Base-by-base conservation (phyloP, 2,888 invertebrate species). In the Neoaliturus tenellus region DNA sequence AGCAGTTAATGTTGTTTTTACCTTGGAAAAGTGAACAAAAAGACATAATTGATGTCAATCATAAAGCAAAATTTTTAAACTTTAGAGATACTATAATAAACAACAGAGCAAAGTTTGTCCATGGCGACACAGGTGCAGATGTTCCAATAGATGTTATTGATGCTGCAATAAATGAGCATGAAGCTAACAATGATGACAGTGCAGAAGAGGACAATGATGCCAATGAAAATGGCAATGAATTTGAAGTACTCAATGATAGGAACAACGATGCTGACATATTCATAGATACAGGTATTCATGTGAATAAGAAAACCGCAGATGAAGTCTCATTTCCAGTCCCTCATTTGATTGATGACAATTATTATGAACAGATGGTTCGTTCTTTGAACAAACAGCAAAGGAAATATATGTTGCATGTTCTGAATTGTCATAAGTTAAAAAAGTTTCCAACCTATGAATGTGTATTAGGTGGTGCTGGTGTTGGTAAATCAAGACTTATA, bases 21-120 rank as follows among this genome's bases (percentile, higher is more conserved):
- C 88, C 87, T 2, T 88, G 87, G 87, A 51, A 85, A 10, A 67
- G 87, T 80, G 88, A 88, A 85, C 33, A 78, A 71, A 33, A 35
- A 10, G 87, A 86, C 48, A 67, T 87, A 39, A 12, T 85, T 20
- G 20, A 5, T 41, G 82, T 85, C 14, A 67, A 87, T 75, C 33
- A 35, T 35, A 71, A 85, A 73, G 31, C 44, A 23, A 80, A 81
- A 20, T 75, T 78, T 44, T 8, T 41, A 20, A 10, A 75, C 8
- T n/a, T 41, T 1, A 75, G 80, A 20, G 51, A 33, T 10, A 69
- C 51, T 6, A 20, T 69, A 23, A 31, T 84, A 44, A 20, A n/a
- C 33, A 58, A 81, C 8, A n/a, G 48, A 14, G 28, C 41, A 67
- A 48, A 23, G 20, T 48, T 12, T n/a, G 39, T 33, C 33, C 71